Base-by-base conservation (phyloP, 1,140 invertebrate species). In the Cydia pomonella region DNA sequence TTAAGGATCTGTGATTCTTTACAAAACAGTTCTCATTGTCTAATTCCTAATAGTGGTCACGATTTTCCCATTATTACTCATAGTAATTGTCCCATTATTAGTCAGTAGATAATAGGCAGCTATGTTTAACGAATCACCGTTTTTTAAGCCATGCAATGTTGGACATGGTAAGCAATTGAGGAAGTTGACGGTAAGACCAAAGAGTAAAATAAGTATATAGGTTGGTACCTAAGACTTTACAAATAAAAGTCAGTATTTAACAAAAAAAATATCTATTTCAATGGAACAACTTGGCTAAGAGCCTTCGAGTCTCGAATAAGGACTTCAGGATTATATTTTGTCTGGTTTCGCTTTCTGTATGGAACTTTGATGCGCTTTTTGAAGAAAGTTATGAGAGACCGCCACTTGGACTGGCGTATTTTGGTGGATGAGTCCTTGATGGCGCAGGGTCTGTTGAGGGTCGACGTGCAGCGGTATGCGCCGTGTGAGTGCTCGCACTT, bases 341-440 rank as follows among this genome's bases (percentile, higher is more conserved):
- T 10, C 6, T 10, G 21, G 16, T 3, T 18, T 23, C 53, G 18
- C 21, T 23, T 59, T 23, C 7, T 53, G 50, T 3, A 59, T 7
- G 21, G 21, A 23, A 59, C 7, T 10, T 59, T 59, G 21, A 59
- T 3, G 25, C 76, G 76, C 13, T 75, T 76, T 62, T 79, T 84
- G 13, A 85, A 73, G 69, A 82, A 87, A 3, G 77, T 78, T 75
- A 85, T 85, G 10, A 89, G 76, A n/a, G 73, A 18, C 12, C 73
- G 72, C 87, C 87, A 88, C 73, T 84, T 88, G 1, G 84, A 82
- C 76, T 83, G 83, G 9, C 76, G 79, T 7, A 87, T 53, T 50
- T 76, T 76, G 13, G 80, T 76, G 0, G 74, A 72, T 7, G 88
- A 90, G 53, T 89, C 83, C 3, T 79, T 76, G 25, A 90, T 87